Percentiles rank a stretch among this genome's conserved stretches.
Evolutionary conservation across 37 sponge, comb jelly and placozoan genomes (phyloP).

Genomic region (Crambe crambe): DNA sequence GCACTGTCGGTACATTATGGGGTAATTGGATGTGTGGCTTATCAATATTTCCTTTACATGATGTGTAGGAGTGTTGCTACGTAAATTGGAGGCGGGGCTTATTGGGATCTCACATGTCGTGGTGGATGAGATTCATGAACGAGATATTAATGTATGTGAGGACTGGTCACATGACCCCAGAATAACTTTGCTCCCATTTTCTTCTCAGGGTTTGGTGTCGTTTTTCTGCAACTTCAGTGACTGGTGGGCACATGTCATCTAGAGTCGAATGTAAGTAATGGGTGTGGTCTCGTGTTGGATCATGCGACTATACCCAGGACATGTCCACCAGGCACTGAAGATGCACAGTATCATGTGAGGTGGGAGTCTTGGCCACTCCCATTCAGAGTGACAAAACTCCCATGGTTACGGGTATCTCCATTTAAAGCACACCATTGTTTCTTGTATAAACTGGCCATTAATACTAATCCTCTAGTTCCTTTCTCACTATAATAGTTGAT

Average conservation of each 20-base stretch:
- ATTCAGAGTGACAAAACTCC: no score
- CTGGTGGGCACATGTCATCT: background rate
- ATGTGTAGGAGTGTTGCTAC: constrained; percentile 47
- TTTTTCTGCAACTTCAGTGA: background rate
- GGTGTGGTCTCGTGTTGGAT: background rate
- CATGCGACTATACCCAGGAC: background rate
- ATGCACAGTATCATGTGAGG: constrained; percentile 5
- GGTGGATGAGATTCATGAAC: constrained; percentile 82
- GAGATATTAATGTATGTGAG: constrained; percentile 68
- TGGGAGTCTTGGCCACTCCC: no score
- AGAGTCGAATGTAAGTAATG: background rate
- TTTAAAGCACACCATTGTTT: no score
- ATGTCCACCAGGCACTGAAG: constrained; percentile 33
- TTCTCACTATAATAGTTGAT: no score
- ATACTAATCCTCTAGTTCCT: no score
- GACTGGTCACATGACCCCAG: background rate
- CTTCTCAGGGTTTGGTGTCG: background rate
- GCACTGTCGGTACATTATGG: constrained; percentile 65
- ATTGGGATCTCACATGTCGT: constrained; percentile 75
- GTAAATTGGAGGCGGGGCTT: constrained; percentile 68
- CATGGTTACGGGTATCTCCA: no score
- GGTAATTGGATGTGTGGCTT: background rate
- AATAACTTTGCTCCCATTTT: background rate
- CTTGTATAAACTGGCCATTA: no score
- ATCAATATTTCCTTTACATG: background rate